A percentile compares a stretch with the other conserved stretches of the same genome.
Evolutionary conservation across 2,113 vertebrate genomes (phyloP).

Genomic region (Orthonyx spaldingii): DNA sequence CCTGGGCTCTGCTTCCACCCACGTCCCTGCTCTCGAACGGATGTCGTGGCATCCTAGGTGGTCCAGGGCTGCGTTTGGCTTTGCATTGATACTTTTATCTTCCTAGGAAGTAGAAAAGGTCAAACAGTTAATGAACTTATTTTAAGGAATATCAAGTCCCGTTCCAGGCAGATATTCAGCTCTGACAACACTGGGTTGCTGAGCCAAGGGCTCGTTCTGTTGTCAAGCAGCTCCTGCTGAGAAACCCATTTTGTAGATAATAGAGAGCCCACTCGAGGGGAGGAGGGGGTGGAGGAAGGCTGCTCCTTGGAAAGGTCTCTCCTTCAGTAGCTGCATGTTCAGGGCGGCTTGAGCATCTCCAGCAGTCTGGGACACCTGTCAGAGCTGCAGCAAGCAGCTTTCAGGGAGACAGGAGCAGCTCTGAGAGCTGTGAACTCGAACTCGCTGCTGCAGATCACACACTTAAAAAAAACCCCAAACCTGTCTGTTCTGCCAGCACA

Average conservation of each 20-base stretch:
- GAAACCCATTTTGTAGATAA: constrained; percentile 73
- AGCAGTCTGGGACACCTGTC: neutral
- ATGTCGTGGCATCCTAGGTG: constrained; percentile 71
- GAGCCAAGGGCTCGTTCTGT: constrained; percentile 48
- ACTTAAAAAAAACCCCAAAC: neutral
- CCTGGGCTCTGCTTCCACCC: neutral
- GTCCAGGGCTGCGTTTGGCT: constrained; percentile 69
- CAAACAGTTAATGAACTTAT: constrained; percentile 79
- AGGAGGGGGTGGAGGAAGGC: constrained; percentile 18
- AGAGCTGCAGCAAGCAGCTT: neutral
- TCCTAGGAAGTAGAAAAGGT: constrained; percentile 51
- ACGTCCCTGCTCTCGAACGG: neutral
- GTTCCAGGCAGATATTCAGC: constrained; percentile 71
- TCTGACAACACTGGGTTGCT: constrained; percentile 52
- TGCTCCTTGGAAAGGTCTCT: neutral
- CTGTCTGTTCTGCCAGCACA: neutral
- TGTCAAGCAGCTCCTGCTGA: constrained; percentile 59
- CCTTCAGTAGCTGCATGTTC: constrained; percentile 19
- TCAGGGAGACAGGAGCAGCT: neutral
- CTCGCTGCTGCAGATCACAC: neutral
- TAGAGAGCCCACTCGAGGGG: constrained; percentile 67
- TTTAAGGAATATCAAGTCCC: constrained; percentile 75
- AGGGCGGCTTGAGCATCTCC: constrained; percentile 27
- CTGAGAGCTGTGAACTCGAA: neutral
- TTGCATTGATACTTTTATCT: constrained; percentile 64